phyloP scores from a whole-genome alignment of 2,888 invertebrate genomes.

The Rotaria macrura region DNA sequence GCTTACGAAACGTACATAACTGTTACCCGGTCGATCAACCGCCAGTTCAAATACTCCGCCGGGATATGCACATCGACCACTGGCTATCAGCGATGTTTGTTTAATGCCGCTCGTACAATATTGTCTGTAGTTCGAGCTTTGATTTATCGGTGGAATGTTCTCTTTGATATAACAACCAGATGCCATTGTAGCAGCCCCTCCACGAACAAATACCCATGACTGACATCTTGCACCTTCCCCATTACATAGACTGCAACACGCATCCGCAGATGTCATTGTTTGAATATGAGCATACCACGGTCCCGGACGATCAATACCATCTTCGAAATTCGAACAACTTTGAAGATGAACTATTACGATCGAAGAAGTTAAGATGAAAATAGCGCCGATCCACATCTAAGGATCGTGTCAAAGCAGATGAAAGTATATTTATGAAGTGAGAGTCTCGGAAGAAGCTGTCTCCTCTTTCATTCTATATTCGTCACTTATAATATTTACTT shows the following conservation, averaged over 20 bases:
- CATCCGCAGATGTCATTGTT: not conserved
- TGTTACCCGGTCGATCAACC: not conserved
- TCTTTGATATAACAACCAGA: not conserved
- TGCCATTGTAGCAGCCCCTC: not conserved
- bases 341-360: not conserved
- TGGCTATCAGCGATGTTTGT: not conserved
- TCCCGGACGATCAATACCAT: not conserved
- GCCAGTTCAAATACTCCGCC: not conserved
- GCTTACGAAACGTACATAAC: not conserved
- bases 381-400: not conserved
- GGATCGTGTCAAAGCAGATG: not conserved
- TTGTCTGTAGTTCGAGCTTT: not conserved
- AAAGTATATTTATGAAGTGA: not conserved
- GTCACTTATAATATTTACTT: not conserved
- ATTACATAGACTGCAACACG: not conserved
- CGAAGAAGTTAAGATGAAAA: not conserved
- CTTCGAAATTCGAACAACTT: not conserved
- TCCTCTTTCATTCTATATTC: not conserved
- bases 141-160: not conserved
- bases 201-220: not conserved
- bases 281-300: not conserved
- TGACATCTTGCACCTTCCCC: not conserved
- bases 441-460: not conserved
- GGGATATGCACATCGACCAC: not conserved
- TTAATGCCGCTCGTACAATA: not conserved